Conservation (phyloP, 2,113 vertebrate species). For the Grammomys surdaster region DNA sequence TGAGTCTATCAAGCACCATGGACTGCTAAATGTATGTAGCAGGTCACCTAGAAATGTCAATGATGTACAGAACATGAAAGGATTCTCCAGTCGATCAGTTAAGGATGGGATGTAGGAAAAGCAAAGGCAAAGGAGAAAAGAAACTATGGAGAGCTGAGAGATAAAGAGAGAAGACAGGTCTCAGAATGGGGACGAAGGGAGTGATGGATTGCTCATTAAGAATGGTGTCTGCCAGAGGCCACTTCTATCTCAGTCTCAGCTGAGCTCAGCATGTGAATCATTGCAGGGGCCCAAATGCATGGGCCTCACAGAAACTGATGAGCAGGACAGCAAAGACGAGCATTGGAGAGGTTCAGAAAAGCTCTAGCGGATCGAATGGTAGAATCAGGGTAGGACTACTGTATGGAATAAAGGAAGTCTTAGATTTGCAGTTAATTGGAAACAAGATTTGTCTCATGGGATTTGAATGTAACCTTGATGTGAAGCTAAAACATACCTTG, state of each 20-base stretch:
- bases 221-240: not conserved
- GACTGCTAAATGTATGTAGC: not conserved
- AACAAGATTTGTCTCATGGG: not conserved
- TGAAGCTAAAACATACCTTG: conserved; percentile 1
- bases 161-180: not conserved
- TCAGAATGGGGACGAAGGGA: not conserved
- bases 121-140: not conserved
- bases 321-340: not conserved
- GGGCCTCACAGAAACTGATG: not conserved
- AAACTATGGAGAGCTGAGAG: not conserved
- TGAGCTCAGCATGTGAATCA: not conserved
- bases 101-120: conserved; percentile 15
- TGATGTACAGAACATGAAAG: not conserved
- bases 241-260: not conserved
- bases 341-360: not conserved
- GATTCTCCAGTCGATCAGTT: conserved; percentile 48
- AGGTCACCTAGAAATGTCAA: conserved; percentile 46
- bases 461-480: not conserved
- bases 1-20: not conserved
- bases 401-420: not conserved
- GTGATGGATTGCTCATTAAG: not conserved
- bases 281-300: not conserved
- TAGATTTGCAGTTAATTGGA: not conserved
- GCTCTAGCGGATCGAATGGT: not conserved
- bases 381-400: not conserved